phyloP scores from a whole-genome alignment of 2,888 invertebrate genomes.

The Teleiodes luculella region DNA sequence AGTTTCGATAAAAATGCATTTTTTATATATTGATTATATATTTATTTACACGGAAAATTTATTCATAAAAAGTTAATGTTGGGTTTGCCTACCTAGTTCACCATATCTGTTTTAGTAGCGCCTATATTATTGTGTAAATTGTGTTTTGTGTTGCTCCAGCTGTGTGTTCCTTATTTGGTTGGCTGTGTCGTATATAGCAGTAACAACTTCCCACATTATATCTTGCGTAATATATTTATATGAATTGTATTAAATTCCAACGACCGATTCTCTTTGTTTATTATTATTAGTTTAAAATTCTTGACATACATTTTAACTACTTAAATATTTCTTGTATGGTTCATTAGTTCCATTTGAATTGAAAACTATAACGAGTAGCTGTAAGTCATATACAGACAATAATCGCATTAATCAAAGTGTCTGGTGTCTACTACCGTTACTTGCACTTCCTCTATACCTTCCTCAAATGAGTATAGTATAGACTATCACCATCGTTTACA shows the following conservation, averaged over 20 bases:
- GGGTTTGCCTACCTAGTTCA: background rate
- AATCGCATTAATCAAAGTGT: conserved; percentile 1
- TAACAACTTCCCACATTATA: conserved; percentile 31
- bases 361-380: background rate
- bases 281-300: background rate
- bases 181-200: background rate
- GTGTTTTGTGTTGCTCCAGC: conserved; percentile 33
- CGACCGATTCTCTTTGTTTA: background rate
- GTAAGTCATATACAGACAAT: background rate
- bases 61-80: too few relatives aligned
- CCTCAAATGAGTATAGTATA: background rate
- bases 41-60: too few relatives aligned
- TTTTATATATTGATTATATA: too few relatives aligned
- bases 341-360: background rate
- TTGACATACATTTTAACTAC: background rate
- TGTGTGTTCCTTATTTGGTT: conserved; percentile 34
- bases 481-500: background rate
- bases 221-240: background rate
- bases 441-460: background rate
- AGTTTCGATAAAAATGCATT: too few relatives aligned
- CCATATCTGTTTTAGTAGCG: background rate
- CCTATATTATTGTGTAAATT: conserved; percentile 12
- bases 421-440: background rate
- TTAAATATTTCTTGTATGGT: background rate
- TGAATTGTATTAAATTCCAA: background rate